These are phyloP conservation scores for Manacus vitellinus DNA, from an alignment of 2,113 vertebrate species.

Conservation along the genomic window DNA sequence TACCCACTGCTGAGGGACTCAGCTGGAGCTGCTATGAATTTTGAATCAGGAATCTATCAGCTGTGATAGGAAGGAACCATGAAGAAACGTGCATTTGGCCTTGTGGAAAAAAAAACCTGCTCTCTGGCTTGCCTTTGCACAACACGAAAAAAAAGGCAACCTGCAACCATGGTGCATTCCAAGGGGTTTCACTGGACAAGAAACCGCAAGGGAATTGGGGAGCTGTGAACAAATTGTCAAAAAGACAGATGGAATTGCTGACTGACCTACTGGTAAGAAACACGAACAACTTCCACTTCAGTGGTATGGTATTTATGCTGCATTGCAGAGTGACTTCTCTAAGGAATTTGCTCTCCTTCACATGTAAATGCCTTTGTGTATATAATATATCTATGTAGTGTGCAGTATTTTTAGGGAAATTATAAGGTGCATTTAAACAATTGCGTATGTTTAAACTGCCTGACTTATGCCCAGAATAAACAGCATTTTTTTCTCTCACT, in stretches of 20 bases:
- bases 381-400: not conserved
- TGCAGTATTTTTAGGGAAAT: not conserved
- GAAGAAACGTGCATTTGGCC: not conserved
- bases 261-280: slow-evolving; percentile 36
- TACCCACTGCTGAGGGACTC: not conserved
- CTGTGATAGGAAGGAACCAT: not conserved
- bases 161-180: not conserved
- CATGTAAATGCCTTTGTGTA: slow-evolving; percentile 28
- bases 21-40: not conserved
- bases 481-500: not conserved
- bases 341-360: not conserved
- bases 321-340: slow-evolving; percentile 2
- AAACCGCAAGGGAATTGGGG: not conserved
- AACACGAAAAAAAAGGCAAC: not conserved
- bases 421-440: not conserved
- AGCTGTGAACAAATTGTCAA: slow-evolving; percentile 56
- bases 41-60: not conserved
- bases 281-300: slow-evolving; percentile 18
- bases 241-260: slow-evolving; percentile 39
- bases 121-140: not conserved
- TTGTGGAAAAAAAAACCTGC: not conserved
- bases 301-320: not conserved
- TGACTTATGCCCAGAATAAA: not conserved
- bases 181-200: not conserved
- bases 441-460: not conserved